Base-by-base conservation (phyloP, 2,113 vertebrate species). In the Danionella cerebrum region DNA sequence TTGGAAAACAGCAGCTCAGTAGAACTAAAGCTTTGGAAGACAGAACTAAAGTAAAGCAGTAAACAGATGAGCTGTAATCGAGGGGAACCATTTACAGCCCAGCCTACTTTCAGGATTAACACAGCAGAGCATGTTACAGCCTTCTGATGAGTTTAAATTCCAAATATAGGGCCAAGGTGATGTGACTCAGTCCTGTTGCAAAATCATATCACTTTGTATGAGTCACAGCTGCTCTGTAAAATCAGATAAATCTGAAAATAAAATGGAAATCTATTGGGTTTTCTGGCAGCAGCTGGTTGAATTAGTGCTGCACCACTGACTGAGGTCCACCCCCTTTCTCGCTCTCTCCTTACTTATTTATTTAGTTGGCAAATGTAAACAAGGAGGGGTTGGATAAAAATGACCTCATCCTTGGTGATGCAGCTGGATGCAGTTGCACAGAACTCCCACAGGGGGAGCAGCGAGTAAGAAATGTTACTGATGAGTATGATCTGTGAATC, bases 231-330 rank as follows among this genome's bases (percentile, higher is more conserved):
- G 9, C 12, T 25, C 12, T 52, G 24, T 25, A 52, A 31, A n/a
- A n/a, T n/a, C n/a, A n/a, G n/a, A n/a, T n/a, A 65, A 71, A 16
- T 53, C 51, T 47, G 12, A 42, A 25, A 4, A 9, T 44, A 48
- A 59, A 13, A 2, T n/a, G 41, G 7, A 11, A 38, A 25, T 58
- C 35, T 58, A 12, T 41, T 38, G 11, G 35, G 33, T 64, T 53
- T 58, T 27, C 27, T 16, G 11, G 19, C 14, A 58, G 27, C 65
- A 68, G 60, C 21, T 53, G 7, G 38, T 45, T 36, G 64, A 42
- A 75, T 73, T 72, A 77, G 78, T 67, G 47, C 21, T 53, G 48
- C 48, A 62, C 66, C 62, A 67, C 24, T 72, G 39, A 53, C 35
- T 71, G 1, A 12, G 44, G 65, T 39, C 6, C 5, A 10, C 55